Evolutionary conservation across 2,797 vertebrate species (phyloP), one percentile per base, ranked within the genome.

Genomic region (Discoglossus pictus): DNA sequence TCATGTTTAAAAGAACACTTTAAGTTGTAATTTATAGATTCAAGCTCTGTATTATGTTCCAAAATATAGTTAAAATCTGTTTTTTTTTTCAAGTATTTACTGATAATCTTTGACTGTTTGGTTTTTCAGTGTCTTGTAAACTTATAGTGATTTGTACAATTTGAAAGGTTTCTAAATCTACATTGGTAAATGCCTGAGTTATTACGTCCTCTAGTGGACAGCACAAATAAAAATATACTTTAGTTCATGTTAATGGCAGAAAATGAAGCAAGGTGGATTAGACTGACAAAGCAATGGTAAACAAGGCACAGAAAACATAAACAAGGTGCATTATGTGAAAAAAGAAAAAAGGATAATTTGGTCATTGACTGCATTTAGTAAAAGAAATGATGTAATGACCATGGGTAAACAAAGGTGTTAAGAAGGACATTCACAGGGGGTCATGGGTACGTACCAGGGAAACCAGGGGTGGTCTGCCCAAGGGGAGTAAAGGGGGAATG

Each of bases 381-480:
- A 69, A 73, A 75, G 25, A 87, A 85, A 84, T 86, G 82, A 82
- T 79, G 81, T 78, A 83, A 87, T 86, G 84, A 85, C 84, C 84
- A 82, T 1, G 59, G 84, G 84, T 82, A 82, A 83, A 82, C 75
- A 84, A 83, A 86, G 82, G 77, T 80, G 83, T 84, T 85, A 92
- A 90, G 88, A 89, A 90, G 87, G 91, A 93, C 88, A 90, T 94
- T 89, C 91, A 92, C 87, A 82, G 92, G 92, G 91, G 91, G 87
- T 88, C 87, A 86, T 88, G 92, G 94, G 93, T 97, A 97, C 94
- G 90, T 97, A 97, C 94, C 94, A 92, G 94, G 94, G 93, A 97
- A 97, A 92, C 93, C 93, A 92, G 93, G 94, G 90, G 94, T 94
- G 92, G 91, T 95, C 92, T 97, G 94, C 93, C 93, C 94, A 95